A percentile compares a stretch with the other conserved stretches of the same genome.
These are phyloP conservation scores for Chaenogobius annularis DNA, from an alignment of 2,113 vertebrate species.

Conservation along the genomic window DNA sequence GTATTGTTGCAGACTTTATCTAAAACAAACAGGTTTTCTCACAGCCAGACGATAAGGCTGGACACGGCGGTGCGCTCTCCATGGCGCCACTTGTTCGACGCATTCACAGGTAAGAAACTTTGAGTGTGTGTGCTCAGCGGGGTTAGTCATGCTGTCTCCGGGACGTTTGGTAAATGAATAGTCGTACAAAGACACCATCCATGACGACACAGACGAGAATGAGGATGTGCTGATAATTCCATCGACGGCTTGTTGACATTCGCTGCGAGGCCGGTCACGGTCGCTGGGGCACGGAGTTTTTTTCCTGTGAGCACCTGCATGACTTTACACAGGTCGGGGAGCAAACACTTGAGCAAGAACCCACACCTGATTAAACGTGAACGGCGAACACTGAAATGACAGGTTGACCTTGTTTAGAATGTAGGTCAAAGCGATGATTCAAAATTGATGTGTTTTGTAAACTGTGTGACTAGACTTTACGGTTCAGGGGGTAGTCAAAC, in stretches of 20 bases:
- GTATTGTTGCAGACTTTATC: conserved; percentile 60
- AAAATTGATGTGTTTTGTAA: conserved; percentile 15
- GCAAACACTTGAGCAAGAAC: conserved; percentile 23
- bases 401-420: conserved; percentile 26
- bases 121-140: conserved; percentile 33
- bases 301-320: background rate
- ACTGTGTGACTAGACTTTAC: background rate
- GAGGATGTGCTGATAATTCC: conserved; percentile 39
- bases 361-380: conserved; percentile 16
- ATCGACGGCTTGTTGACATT: conserved; percentile 20
- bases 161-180: conserved; percentile 56
- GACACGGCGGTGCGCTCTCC: conserved; percentile 51
- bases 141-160: conserved; percentile 28
- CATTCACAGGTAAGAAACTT: conserved; percentile 67
- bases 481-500: background rate
- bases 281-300: background rate
- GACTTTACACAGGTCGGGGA: conserved; percentile 2
- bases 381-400: conserved; percentile 42
- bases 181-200: conserved; percentile 36
- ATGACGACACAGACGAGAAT: conserved; percentile 44
- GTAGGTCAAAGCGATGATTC: conserved; percentile 14
- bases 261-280: background rate
- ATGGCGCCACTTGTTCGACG: conserved; percentile 61
- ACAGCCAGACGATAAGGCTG: conserved; percentile 60
- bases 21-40: conserved; percentile 69